Evolutionary conservation across 2,113 vertebrate species (phyloP), one percentile per base, ranked within the genome.

Genomic region (Hirundichthys speculiger): DNA sequence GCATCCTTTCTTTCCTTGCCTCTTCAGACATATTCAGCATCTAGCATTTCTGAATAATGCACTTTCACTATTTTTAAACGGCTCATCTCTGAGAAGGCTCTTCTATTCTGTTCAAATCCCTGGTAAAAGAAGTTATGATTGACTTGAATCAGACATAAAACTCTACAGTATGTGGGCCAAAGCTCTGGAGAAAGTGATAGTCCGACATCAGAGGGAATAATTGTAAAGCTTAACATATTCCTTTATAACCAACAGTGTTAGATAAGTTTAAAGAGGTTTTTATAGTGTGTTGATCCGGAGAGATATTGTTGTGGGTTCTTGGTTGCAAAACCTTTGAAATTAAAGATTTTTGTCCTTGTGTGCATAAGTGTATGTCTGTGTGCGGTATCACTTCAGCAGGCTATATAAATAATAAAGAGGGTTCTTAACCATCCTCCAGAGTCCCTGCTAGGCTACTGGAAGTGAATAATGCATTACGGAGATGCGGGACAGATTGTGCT

Each of bases 401-500:
- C 75, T 64, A 83, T 84, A 92, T 93, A 84, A 90, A 91, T 92
- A 90, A 89, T 92, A 80, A 75, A 92, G 86, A 77, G 76, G 79
- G 69, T 85, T 91, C 71, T 92, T 87, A 89, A 89, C 77, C 80
- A 88, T 90, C 75, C 92, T 90, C 92, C 43, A 57, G 91, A 91
- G 89, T 80, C 77, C 80, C 83, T 71, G 83, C 87, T 89, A 85
- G 68, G 88, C 85, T 91, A 89, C 86, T 78, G 79, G 65, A 87
- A 83, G 82, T 92, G 88, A 91, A 92, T 91, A 91, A 91, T 91
- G 84, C 79, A 91, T 90, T 69, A 83, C 49, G 47, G 79, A 85
- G 90, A 87, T 86, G 86, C 77, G 69, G 79, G 73, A 77, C 73
- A 88, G 84, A 89, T 82, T 81, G 82, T 75, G 79, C 73, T 86